Evolutionary conservation across 2,888 invertebrate genomes (phyloP), one percentile per base, ranked within the genome.

Genomic region (Ceraclea dissimilis): DNA sequence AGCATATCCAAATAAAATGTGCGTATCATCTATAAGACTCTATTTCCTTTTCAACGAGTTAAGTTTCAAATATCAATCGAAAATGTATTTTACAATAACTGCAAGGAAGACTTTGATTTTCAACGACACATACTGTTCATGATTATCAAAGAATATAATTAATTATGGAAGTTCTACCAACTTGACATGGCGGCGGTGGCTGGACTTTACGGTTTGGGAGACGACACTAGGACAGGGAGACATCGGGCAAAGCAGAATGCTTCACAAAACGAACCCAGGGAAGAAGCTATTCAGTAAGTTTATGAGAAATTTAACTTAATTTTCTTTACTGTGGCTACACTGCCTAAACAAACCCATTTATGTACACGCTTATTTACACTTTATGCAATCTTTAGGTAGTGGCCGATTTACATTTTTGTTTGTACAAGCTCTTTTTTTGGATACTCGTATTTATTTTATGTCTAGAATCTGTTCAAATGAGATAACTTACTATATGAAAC

Each of bases 201-300:
- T 66, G 88, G 88, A 68, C 82, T 88, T 58, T 88, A 88, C 70
- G 87, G 88, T 66, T 81, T 88, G 68, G 86, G 87, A 68, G 88
- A 88, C 72, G 88, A 88, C 69, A 77, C 79, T 68, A 81, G 86
- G 50, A 72, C 75, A 57, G 66, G 76, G 50, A 55, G 61, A 26
- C 75, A 77, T 65, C 75, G 77, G 63, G 74, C 75, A 64, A 78
- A 73, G 34, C 75, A 74, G 66, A 60, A 48, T 43, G 59, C 59
- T 43, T 58, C 53, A 50, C 84, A 73, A 77, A 86, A 69, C 82
- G 86, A 76, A 82, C 76, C 78, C 65, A 67, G 76, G 55, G 77
- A 78, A 66, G 78, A 74, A 75, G 80, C 73, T 67, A 80, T 73
- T 69, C 80, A 74, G 82, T 81, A 64, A 81, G 81, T 74, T 66